Evolutionary conservation across 2,113 vertebrate species (phyloP).

Genomic region (Blennius ocellaris): DNA sequence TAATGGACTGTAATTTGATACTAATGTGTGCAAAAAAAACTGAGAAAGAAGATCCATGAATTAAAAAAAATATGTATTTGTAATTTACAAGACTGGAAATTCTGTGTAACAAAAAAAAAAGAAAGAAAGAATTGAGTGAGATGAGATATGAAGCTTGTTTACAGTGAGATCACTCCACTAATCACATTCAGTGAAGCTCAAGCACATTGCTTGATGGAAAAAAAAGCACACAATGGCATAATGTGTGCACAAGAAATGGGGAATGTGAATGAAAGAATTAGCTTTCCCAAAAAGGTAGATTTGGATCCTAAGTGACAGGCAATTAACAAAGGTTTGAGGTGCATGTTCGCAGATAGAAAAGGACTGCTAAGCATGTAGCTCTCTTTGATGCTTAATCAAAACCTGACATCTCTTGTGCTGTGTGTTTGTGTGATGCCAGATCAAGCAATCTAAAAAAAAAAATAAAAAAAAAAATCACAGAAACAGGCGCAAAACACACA

Average conservation of each 20-base stretch:
- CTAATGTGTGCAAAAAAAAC: no score
- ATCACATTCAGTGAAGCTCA: conserved; percentile 49
- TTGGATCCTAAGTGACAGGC: conserved; percentile 55
- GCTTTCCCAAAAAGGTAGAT: conserved; percentile 52
- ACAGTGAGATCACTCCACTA: conserved; percentile 19
- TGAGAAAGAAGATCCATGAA: no score
- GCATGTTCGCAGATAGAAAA: conserved; percentile 58
- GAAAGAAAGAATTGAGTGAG: not conserved
- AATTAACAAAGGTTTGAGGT: conserved; percentile 69
- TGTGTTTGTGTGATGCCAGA: conserved; percentile 77
- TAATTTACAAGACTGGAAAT: conserved; percentile 1
- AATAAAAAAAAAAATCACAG: conserved; percentile 68
- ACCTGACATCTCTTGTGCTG: conserved; percentile 66
- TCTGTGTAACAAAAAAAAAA: not conserved
- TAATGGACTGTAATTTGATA: no score
- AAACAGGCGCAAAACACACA: conserved; percentile 65
- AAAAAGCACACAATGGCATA: conserved; percentile 1
- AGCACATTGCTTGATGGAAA: not conserved
- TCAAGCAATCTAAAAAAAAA: conserved; percentile 69
- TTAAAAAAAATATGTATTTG: not conserved
- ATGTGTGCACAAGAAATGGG: conserved; percentile 23
- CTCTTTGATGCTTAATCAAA: conserved; percentile 75
- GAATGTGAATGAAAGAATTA: conserved; percentile 48
- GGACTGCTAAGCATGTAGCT: conserved; percentile 52
- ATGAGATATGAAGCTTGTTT: conserved; percentile 6